Percentiles rank a stretch among this genome's conserved stretches.
Evolutionary conservation across 2,888 invertebrate genomes (phyloP).

Genomic region (Pammene aurita): DNA sequence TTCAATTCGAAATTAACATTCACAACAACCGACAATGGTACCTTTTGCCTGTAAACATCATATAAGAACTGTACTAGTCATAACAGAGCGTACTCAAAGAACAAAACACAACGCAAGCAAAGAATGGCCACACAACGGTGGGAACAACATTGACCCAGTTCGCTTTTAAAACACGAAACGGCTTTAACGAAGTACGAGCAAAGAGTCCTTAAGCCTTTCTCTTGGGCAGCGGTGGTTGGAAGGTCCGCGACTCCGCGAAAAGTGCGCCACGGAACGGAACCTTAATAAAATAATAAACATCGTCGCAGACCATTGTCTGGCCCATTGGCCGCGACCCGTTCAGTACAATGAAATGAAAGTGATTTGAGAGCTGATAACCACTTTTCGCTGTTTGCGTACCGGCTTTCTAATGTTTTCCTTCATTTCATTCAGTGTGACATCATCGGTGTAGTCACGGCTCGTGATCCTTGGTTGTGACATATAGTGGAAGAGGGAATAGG

Average conservation of each 20-base stretch:
- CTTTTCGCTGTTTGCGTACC: conserved; percentile 36
- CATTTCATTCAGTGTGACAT: conserved; percentile 12
- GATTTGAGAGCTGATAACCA: conserved; percentile 46
- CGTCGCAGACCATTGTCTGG: conserved; percentile 32
- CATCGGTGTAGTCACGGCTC: conserved; percentile 10
- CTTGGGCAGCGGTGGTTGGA: not conserved
- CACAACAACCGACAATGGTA: not conserved
- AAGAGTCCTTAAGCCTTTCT: conserved; percentile 11
- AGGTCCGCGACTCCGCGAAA: conserved; percentile 14
- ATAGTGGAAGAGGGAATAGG: not conserved
- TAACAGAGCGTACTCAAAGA: conserved; percentile 7
- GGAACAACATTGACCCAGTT: conserved; percentile 41
- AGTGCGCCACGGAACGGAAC: conserved; percentile 35
- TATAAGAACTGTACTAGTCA: conserved; percentile 7
- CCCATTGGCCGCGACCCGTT: conserved; percentile 31
- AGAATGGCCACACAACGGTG: conserved; percentile 34
- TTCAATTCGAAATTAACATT: not conserved
- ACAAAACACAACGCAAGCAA: conserved; percentile 22
- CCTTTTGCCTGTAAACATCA: too few relatives aligned
- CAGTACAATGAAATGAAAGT: conserved; percentile 46
- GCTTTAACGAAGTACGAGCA: not conserved
- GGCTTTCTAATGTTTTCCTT: conserved; percentile 43
- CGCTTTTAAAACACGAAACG: conserved; percentile 7
- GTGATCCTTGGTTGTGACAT: conserved; percentile 3
- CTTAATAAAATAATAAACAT: conserved; percentile 30